Evolutionary conservation across 2,797 vertebrate species (phyloP).

Genomic region (Phataginus tetradactyla): DNA sequence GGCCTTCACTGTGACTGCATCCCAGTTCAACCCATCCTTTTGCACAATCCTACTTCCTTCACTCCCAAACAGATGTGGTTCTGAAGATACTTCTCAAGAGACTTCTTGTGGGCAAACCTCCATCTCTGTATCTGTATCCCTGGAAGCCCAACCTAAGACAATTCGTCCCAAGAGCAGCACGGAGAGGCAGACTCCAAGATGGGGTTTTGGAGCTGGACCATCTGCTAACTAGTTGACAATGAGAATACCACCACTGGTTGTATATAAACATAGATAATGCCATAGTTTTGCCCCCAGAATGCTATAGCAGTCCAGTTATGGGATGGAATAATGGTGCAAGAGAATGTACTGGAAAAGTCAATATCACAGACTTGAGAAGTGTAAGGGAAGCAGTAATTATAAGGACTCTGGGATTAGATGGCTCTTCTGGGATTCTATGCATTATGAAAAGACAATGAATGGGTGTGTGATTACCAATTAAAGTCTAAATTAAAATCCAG

Average conservation of each 20-base stretch:
- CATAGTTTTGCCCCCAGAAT: background rate
- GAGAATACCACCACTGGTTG: background rate
- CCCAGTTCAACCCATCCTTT: background rate
- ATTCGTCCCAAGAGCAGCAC: background rate
- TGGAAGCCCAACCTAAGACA: constrained; percentile 4
- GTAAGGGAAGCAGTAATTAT: background rate
- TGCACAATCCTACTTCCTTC: background rate
- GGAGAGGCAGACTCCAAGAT: background rate
- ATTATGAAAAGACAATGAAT: background rate
- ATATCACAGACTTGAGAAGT: background rate
- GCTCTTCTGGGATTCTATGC: background rate
- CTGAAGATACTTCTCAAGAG: background rate
- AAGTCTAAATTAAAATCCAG: background rate
- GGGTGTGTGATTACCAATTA: background rate
- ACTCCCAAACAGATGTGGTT: background rate
- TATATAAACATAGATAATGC: background rate
- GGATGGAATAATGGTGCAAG: background rate
- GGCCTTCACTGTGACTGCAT: too few species aligned
- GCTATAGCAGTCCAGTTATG: background rate
- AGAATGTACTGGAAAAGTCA: background rate
- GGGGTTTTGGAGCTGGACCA: background rate
- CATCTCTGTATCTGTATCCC: constrained; percentile 1
- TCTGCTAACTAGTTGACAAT: background rate
- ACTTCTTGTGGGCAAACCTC: background rate
- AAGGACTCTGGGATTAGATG: background rate